Conservation (phyloP, 64 coral and sea anemone genomes). For the Pocillopora damicornis region DNA sequence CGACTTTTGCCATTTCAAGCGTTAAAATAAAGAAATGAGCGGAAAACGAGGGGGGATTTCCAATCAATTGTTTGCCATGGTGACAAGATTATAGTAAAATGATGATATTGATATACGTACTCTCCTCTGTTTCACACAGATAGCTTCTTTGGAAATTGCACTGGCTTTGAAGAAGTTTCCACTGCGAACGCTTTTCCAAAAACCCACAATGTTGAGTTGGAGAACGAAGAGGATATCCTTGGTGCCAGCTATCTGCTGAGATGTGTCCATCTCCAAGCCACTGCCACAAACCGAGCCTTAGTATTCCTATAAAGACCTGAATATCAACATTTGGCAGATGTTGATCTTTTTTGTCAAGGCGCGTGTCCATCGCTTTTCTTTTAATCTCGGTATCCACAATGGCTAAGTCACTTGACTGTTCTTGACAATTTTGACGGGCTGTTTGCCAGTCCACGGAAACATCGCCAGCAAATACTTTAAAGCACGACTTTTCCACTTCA, state of each 20-base stretch:
- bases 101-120: constrained; percentile 4
- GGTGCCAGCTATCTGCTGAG: constrained; percentile 5
- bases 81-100: not conserved
- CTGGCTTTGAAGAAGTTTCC: not conserved
- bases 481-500: constrained; percentile 5
- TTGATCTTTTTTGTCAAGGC: not conserved
- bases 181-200: not conserved
- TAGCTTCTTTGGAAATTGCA: constrained; percentile 5
- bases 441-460: not conserved
- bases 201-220: not conserved
- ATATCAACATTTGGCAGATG: not conserved
- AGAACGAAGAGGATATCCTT: not conserved
- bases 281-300: constrained; percentile 1
- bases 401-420: constrained; percentile 4
- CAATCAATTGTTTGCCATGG: no score
- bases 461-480: not conserved
- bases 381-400: constrained; percentile 27
- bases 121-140: constrained; percentile 30
- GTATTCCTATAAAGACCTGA: constrained; percentile 31
- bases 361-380: not conserved
- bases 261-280: constrained; percentile 18
- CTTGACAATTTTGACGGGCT: not conserved
- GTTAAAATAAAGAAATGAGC: no score
- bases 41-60: no score
- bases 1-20: no score